Conservation (phyloP, 2,888 invertebrate species). For the Atrina japonica region DNA sequence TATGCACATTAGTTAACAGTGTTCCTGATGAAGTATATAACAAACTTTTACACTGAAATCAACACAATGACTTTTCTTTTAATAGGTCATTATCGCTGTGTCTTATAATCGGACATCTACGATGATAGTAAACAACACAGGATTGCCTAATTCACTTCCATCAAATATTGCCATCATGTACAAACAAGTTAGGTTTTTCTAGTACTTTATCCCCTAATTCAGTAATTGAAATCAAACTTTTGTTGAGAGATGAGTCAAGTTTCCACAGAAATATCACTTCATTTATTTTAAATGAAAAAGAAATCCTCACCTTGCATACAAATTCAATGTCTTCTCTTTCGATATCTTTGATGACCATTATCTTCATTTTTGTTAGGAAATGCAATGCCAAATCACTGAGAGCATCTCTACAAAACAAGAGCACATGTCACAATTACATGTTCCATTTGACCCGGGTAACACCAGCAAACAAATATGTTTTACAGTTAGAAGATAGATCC, state of each 20-base stretch:
- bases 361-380: conserved; percentile 99
- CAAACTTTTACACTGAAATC: too few species aligned
- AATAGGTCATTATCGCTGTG: not conserved
- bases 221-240: too few species aligned
- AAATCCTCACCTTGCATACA: conserved; percentile 94
- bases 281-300: too few species aligned
- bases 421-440: conserved; percentile 20
- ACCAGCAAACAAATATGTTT: too few species aligned
- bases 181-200: too few species aligned
- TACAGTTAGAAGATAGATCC: too few species aligned
- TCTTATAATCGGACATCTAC: not conserved
- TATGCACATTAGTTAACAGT: not conserved
- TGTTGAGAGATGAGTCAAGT: too few species aligned
- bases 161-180: too few species aligned
- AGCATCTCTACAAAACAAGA: conserved; percentile 92
- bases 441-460: too few species aligned
- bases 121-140: not conserved
- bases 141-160: conserved; percentile 27
- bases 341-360: conserved; percentile 98
- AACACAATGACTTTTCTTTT: not conserved
- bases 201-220: too few species aligned
- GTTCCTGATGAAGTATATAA: not conserved
- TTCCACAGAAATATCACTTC: too few species aligned
- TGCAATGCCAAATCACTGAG: conserved; percentile 98
- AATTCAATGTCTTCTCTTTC: conserved; percentile 99